Conservation (phyloP, 2,888 invertebrate species). For the Conus canariensis region DNA sequence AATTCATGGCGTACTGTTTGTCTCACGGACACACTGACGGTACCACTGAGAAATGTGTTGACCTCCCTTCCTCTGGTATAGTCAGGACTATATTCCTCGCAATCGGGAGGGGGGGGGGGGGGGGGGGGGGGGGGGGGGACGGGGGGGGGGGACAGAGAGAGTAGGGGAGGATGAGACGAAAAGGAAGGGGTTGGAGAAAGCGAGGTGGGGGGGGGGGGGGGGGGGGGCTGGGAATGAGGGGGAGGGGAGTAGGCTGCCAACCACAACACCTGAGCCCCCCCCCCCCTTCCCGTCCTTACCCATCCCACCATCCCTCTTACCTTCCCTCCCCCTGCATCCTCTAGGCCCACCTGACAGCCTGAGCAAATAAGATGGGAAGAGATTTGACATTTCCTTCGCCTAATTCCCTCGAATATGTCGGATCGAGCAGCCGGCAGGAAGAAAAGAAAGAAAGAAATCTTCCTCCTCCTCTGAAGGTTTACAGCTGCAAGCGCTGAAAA, state of each 20-base stretch:
- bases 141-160: neutral
- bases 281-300: neutral
- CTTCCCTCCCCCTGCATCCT: neutral
- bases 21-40: no score
- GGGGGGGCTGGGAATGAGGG: neutral
- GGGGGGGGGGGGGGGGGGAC: no score
- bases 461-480: neutral
- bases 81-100: no score
- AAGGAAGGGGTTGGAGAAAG: no score
- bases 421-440: neutral
- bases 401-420: slow-evolving; percentile 21
- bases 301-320: neutral
- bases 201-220: neutral
- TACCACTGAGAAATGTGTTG: no score
- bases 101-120: no score
- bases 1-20: no score
- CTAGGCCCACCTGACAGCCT: slow-evolving; percentile 3
- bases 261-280: neutral
- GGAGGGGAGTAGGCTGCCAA: neutral
- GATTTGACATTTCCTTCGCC: slow-evolving; percentile 20
- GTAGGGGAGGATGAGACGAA: neutral
- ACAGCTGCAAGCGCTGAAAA: neutral
- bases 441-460: neutral
- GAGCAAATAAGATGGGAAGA: neutral
- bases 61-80: no score